These are phyloP conservation scores for Temnothorax nylanderi DNA, from an alignment of 1,140 invertebrate species.

Conservation along the genomic window DNA sequence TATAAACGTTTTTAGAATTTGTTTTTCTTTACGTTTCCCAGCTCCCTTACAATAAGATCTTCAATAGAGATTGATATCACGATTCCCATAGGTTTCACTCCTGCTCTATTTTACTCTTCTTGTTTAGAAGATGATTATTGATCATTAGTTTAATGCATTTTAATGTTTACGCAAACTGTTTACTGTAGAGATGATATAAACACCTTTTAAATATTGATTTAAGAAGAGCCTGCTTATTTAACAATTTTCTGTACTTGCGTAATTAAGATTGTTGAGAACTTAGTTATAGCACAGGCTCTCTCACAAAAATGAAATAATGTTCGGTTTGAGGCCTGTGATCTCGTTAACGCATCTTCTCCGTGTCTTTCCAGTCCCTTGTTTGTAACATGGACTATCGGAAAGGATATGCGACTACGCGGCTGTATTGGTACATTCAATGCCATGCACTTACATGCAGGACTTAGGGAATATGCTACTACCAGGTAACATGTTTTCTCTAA, in stretches of 20 bases:
- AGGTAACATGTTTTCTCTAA: conserved; percentile 86
- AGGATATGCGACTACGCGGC: conserved; percentile 95
- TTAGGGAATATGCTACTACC: conserved; percentile 98
- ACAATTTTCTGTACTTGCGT: background rate
- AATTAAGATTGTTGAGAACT: background rate
- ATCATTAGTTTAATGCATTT: background rate
- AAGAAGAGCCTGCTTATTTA: background rate
- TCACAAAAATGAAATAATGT: background rate
- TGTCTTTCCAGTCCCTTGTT: conserved; percentile 95
- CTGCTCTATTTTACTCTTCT: background rate
- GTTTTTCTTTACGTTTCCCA: background rate
- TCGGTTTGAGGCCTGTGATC: background rate
- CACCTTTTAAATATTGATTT: background rate
- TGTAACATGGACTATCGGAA: conserved; percentile 99
- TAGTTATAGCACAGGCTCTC: background rate
- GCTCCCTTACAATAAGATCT: background rate
- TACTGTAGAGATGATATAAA: background rate
- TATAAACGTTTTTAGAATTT: background rate
- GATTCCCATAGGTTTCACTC: background rate
- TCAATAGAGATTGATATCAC: background rate
- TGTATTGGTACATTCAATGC: conserved; percentile 98
- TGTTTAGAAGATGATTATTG: conserved; percentile 6
- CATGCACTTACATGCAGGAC: conserved; percentile 95
- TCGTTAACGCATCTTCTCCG: background rate
- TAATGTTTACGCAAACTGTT: background rate